Base-by-base conservation (phyloP, 2,797 vertebrate species). In the Allobates femoralis region DNA sequence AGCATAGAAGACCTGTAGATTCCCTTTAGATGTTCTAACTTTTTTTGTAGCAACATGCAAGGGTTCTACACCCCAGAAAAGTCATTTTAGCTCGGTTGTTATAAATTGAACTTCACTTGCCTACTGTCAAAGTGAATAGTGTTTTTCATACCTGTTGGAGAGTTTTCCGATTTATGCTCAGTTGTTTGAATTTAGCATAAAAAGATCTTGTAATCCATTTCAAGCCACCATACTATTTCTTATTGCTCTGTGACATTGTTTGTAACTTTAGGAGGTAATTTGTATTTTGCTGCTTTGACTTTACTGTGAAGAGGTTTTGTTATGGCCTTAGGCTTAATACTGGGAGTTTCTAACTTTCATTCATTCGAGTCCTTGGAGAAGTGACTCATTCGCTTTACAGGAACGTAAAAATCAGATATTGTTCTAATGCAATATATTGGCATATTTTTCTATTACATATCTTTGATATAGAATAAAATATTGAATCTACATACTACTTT, bases 311-410 rank as follows among this genome's bases (percentile, higher is more conserved):
- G 58, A 81, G 79, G 84, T 64, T 86, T 76, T 74, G 85, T 86
- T 74, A 86, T 86, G 80, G 85, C 85, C 85, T 67, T 19, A 82
- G 85, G 79, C 79, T 64, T 4, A 81, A 37, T 81, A 64, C 78
- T 81, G 78, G 67, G 78, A 80, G 77, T 73, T 66, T 85, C 14
- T 60, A 74, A 79, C 66, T 80, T 79, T 80, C 28, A 60, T 80
- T 58, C 84, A 74, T 34, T 41, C 37, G 23, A 67, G 62, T 73
- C 77, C 76, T 85, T 85, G 77, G 75, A 58, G 62, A 77, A 85
- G 74, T 78, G 74, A 85, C 83, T 85, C 60, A 78, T 69, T 74
- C 14, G 23, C 23, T 78, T 85, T 78, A 53, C 74, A 34, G 60
- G 60, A 19, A 78, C 37, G 55, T 77, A 77, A 51, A 60, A 66